phyloP scores from a whole-genome alignment of 2,888 invertebrate genomes.

The Lycia hirtaria region DNA sequence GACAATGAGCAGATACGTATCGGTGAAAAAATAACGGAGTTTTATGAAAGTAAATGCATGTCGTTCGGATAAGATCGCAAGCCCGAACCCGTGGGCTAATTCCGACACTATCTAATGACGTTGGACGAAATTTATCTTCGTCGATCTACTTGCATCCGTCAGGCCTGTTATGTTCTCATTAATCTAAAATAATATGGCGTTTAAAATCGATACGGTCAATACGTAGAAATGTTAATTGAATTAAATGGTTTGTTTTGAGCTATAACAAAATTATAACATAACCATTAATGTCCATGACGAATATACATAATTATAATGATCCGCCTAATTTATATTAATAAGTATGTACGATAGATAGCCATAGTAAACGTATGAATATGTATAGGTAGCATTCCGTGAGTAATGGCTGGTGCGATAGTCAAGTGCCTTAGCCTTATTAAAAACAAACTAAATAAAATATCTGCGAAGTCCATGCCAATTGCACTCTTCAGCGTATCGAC shows the following conservation, averaged over 20 bases:
- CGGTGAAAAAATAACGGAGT: slow-evolving; percentile 39
- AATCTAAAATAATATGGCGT: slow-evolving; percentile 12
- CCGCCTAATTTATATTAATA: too few relatives aligned
- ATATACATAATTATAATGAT: too few relatives aligned
- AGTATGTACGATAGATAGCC: too few relatives aligned
- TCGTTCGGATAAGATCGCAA: slow-evolving; percentile 36
- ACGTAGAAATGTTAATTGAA: neutral
- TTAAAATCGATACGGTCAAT: neutral
- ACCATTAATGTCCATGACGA: too few relatives aligned
- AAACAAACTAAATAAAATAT: too few relatives aligned
- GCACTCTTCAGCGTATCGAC: too few relatives aligned
- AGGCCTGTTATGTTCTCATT: slow-evolving; percentile 23
- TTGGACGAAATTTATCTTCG: slow-evolving; percentile 32
- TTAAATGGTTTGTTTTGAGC: slow-evolving; percentile 3
- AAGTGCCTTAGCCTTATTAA: too few relatives aligned
- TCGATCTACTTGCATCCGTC: slow-evolving; percentile 26
- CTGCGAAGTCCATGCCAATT: too few relatives aligned
- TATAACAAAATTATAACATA: too few relatives aligned
- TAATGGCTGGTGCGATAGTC: too few relatives aligned
- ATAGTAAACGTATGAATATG: too few relatives aligned
- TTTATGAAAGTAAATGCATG: slow-evolving; percentile 40
- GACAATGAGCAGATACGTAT: slow-evolving; percentile 33
- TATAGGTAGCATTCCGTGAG: too few relatives aligned
- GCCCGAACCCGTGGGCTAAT: slow-evolving; percentile 31
- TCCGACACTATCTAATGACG: slow-evolving; percentile 34